These are phyloP conservation scores for Eurypyga helias DNA, from an alignment of 2,113 vertebrate species.

Conservation along the genomic window DNA sequence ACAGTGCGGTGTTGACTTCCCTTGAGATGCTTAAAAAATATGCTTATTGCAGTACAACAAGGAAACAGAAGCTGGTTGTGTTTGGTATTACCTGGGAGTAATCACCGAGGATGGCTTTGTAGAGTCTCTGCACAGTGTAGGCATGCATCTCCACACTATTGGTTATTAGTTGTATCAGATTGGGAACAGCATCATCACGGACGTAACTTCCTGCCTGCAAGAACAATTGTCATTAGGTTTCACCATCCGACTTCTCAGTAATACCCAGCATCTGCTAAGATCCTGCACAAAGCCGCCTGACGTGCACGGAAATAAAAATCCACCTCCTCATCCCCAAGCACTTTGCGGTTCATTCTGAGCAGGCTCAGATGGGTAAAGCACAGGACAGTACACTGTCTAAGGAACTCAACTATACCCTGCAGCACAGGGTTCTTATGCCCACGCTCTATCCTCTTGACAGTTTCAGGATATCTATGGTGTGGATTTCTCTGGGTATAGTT, in stretches of 20 bases:
- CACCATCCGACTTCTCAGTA: neutral
- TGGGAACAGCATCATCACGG: conserved; percentile 96
- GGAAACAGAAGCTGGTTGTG: neutral
- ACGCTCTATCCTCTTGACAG: neutral
- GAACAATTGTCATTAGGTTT: conserved; percentile 12
- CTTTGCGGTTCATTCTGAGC: neutral
- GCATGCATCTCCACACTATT: conserved; percentile 98
- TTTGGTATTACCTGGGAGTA: conserved; percentile 90
- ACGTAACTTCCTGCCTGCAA: conserved; percentile 97
- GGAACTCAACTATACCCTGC: neutral
- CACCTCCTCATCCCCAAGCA: neutral
- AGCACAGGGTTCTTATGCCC: neutral
- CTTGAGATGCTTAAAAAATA: neutral
- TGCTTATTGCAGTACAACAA: neutral
- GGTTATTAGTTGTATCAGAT: conserved; percentile 99
- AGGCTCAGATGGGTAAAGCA: neutral
- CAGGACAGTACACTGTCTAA: neutral
- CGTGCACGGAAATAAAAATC: neutral
- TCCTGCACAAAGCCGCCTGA: neutral
- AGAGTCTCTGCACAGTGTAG: conserved; percentile 98
- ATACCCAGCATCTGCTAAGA: neutral
- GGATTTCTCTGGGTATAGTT: neutral
- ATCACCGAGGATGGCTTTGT: conserved; percentile 97
- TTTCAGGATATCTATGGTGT: neutral
- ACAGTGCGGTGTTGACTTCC: neutral